Evolutionary conservation across 2,113 vertebrate species (phyloP).

Genomic region (Crypturellus undulatus): DNA sequence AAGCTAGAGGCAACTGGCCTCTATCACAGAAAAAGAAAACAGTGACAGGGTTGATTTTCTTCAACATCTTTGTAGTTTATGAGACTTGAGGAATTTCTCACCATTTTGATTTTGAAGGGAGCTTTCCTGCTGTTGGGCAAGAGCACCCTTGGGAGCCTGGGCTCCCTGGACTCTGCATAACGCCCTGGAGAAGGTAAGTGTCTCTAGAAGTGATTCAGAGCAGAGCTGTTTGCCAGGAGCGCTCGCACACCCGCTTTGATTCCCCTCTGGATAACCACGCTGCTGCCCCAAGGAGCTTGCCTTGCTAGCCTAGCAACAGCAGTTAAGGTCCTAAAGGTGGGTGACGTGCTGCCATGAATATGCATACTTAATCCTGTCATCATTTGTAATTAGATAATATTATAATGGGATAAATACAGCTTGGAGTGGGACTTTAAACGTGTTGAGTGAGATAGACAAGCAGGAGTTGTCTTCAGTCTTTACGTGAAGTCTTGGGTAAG

Average conservation of each 20-base stretch:
- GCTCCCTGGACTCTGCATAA: not conserved
- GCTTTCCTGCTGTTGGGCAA: not conserved
- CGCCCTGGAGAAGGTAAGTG: not conserved
- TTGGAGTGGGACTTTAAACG: not conserved
- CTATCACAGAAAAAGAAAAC: not conserved
- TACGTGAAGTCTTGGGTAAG: not conserved
- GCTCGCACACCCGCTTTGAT: conserved; percentile 16
- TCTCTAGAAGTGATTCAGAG: not conserved
- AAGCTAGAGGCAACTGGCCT: not conserved
- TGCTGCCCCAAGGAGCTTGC: conserved; percentile 48
- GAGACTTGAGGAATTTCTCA: not conserved
- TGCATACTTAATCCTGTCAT: conserved; percentile 32
- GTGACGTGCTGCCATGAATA: conserved; percentile 50
- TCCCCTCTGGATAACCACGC: conserved; percentile 35
- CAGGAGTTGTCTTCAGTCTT: not conserved
- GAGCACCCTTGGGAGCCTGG: not conserved
- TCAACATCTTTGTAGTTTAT: not conserved
- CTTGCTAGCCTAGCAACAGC: conserved; percentile 45
- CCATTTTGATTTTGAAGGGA: not conserved
- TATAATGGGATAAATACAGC: not conserved
- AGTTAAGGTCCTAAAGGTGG: conserved; percentile 32
- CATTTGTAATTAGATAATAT: conserved; percentile 42
- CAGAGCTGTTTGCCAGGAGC: not conserved
- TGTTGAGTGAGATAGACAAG: not conserved
- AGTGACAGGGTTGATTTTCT: not conserved